Conservation (phyloP, 1,140 invertebrate genomes). For the Philotrypesis tridentata region DNA sequence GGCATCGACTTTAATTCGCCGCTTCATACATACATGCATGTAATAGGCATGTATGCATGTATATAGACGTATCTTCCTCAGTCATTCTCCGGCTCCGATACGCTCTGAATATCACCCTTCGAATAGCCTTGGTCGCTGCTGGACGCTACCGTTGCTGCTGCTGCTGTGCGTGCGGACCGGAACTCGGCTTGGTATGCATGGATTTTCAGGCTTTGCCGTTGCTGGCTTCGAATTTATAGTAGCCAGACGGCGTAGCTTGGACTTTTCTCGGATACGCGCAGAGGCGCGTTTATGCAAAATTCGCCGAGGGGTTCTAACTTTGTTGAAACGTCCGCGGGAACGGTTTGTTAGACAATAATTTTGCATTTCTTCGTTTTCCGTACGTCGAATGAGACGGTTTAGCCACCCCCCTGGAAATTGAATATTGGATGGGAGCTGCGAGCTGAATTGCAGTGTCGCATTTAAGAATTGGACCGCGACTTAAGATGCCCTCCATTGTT, state of each 20-base stretch:
- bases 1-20: background rate
- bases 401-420: too few relatives aligned
- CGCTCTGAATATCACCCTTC: constrained; percentile 1
- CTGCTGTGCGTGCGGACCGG: background rate
- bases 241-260: background rate
- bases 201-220: background rate
- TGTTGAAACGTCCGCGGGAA: too few relatives aligned
- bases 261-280: too few relatives aligned
- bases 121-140: background rate
- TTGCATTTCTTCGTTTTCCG: too few relatives aligned
- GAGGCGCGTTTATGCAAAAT: too few relatives aligned
- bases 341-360: too few relatives aligned
- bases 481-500: too few relatives aligned
- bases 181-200: background rate
- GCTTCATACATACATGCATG: constrained; percentile 13
- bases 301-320: too few relatives aligned
- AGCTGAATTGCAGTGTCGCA: too few relatives aligned
- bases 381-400: too few relatives aligned
- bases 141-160: background rate
- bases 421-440: too few relatives aligned
- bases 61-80: background rate
- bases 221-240: background rate
- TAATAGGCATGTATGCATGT: background rate
- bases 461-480: too few relatives aligned
- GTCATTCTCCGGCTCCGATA: background rate